Conservation (phyloP, 2,888 invertebrate species). For the Drosophila maculinotata region DNA sequence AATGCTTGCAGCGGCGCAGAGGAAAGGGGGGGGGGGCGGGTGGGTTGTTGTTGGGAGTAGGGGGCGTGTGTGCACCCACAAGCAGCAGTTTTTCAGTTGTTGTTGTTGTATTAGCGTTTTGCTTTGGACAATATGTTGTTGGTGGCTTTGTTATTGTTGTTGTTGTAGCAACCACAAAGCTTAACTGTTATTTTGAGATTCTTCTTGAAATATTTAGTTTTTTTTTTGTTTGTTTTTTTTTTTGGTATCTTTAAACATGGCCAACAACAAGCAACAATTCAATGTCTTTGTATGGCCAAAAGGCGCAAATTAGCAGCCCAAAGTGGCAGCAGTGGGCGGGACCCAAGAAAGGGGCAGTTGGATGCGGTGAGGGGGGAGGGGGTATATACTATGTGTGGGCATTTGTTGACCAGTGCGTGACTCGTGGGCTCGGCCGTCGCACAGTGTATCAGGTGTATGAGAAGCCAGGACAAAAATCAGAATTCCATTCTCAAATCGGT, state of each 20-base stretch:
- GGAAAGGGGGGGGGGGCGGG: not conserved
- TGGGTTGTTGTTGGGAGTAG: not conserved
- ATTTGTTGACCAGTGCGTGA: slow-evolving; percentile 72
- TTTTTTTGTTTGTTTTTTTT: not conserved
- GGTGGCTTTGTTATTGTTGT: slow-evolving; percentile 32
- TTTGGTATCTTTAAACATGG: slow-evolving; percentile 16
- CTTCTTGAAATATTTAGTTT: slow-evolving; percentile 49
- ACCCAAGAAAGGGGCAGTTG: not conserved
- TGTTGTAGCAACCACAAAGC: slow-evolving; percentile 28
- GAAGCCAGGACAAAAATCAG: not conserved
- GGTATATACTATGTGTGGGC: slow-evolving; percentile 32
- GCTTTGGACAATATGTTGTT: slow-evolving; percentile 49
- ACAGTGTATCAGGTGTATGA: not conserved
- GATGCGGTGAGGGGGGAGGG: slow-evolving; percentile 2
- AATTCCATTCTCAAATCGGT: no score
- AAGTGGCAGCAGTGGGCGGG: slow-evolving; percentile 8
- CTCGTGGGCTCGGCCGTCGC: slow-evolving; percentile 65
- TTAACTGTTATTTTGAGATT: slow-evolving; percentile 43
- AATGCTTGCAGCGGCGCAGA: slow-evolving; percentile 42
- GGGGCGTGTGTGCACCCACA: slow-evolving; percentile 58
- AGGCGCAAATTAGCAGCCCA: slow-evolving; percentile 68
- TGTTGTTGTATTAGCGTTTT: slow-evolving; percentile 48
- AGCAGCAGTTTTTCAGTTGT: slow-evolving; percentile 30
- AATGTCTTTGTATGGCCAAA: slow-evolving; percentile 75
- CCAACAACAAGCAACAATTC: slow-evolving; percentile 66